These are phyloP conservation scores for Chrysomela aeneicollis DNA, from an alignment of 2,888 invertebrate species.

Conservation along the genomic window DNA sequence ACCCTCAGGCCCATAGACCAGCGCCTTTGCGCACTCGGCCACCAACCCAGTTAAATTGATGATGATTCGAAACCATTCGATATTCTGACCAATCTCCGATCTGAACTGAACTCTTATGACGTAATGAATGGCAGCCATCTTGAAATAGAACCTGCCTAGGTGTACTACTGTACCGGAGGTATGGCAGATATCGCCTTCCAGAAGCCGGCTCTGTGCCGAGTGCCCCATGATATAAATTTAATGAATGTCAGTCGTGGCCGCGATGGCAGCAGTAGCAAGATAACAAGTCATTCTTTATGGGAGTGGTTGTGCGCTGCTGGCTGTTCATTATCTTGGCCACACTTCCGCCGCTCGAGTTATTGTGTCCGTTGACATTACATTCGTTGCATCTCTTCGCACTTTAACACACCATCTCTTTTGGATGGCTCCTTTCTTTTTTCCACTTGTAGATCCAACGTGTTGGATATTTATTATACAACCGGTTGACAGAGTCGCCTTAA, in stretches of 20 bases:
- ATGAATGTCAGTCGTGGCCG: slow-evolving; percentile 30
- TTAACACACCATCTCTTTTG: slow-evolving; percentile 22
- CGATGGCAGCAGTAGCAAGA: slow-evolving; percentile 32
- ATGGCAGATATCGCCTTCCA: not conserved
- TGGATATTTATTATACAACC: not conserved
- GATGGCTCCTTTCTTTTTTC: not conserved
- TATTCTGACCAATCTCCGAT: too few relatives aligned
- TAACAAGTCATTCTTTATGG: slow-evolving; percentile 45
- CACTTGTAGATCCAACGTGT: not conserved
- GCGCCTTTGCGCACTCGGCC: too few relatives aligned
- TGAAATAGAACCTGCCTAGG: too few relatives aligned
- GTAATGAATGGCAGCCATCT: too few relatives aligned
- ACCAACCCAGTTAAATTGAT: too few relatives aligned
- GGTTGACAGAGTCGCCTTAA: too few relatives aligned
- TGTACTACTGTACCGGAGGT: too few relatives aligned
- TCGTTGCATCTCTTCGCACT: slow-evolving; percentile 33
- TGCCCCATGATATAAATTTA: slow-evolving; percentile 27
- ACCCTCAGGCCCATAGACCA: too few relatives aligned
- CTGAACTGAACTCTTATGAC: too few relatives aligned
- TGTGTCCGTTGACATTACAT: slow-evolving; percentile 38
- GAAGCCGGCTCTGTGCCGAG: slow-evolving; percentile 20
- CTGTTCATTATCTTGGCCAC: slow-evolving; percentile 42
- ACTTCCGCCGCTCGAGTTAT: slow-evolving; percentile 41
- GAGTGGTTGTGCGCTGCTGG: slow-evolving; percentile 34
- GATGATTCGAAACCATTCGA: too few relatives aligned